These are phyloP conservation scores for Schizaphis graminum DNA, from an alignment of 2,888 invertebrate species.

Conservation along the genomic window DNA sequence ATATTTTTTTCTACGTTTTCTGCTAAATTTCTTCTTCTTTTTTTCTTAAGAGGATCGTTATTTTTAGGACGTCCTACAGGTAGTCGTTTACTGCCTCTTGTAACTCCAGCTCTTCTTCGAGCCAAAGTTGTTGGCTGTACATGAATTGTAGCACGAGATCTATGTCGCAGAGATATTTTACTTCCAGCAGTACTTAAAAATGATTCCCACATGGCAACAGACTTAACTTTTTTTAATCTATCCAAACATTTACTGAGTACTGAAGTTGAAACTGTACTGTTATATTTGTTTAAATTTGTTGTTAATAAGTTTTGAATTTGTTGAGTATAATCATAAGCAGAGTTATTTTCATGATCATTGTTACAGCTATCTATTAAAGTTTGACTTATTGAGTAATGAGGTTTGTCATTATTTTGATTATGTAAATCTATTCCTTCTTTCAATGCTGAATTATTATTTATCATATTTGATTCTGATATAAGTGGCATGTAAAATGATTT, in stretches of 20 bases:
- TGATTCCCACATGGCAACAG: neutral
- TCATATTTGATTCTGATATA: neutral
- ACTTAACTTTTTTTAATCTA: neutral
- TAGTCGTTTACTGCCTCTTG: neutral
- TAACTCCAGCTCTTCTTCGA: neutral
- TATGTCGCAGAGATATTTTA: neutral
- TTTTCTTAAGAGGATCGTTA: neutral
- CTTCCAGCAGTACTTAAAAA: neutral
- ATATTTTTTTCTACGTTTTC: neutral
- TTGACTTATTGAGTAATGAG: neutral
- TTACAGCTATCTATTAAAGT: neutral
- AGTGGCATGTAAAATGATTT: neutral
- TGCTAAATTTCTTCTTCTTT: neutral
- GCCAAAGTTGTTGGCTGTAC: neutral
- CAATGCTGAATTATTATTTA: neutral
- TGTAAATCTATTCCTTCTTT: neutral
- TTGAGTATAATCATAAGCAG: neutral
- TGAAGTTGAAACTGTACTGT: neutral
- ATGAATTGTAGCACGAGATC: neutral
- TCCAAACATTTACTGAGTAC: neutral
- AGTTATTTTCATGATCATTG: neutral
- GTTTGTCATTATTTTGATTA: neutral
- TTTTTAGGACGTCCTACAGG: neutral
- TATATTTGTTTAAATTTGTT: neutral
- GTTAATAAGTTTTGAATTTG: neutral